Base-by-base conservation (phyloP, 1,140 invertebrate genomes). In the Laodelphax striatellus region DNA sequence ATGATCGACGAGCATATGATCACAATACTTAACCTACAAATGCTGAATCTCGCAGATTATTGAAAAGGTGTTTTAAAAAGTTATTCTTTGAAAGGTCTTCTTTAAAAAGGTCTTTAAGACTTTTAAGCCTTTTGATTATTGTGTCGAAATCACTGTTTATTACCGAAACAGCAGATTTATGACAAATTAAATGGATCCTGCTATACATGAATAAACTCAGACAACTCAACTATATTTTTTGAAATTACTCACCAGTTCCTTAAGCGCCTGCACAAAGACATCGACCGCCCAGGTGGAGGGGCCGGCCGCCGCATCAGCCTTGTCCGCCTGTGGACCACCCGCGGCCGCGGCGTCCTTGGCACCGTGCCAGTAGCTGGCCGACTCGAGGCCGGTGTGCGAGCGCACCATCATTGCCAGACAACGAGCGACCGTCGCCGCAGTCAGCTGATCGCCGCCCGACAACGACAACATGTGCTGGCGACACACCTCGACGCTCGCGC, bases 231-330 rank as follows among this genome's bases (percentile, higher is more conserved):
- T n/a, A n/a, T n/a, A n/a, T n/a, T n/a, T n/a, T n/a, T n/a, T n/a
- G n/a, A n/a, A n/a, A 31, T 31, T 52, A 72, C 76, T 73, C 66
- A 89, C 86, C 63, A 93, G 75, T 71, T 97, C 94, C 72, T 94
- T 92, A 9, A 96, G 71, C 41, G 89, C 84, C 70, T 94, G 87
- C 9, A 96, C 85, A 72, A 97, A 96, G 53, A 93, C 80, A 69
- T 97, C 94, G 11, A 93, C 81, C 75, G 95, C 96, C 94, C 94
- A 98, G 2, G 87, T 82, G n/a, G 75, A 78, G 58, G 76, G 74
- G 60, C 72, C 71, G 52, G 67, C 67, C 16, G 66, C 65, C 34
- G 64, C 63, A 21, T 58, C 55, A 3, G 44, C 55, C 59, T 64
- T 67, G 17, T 63, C 62, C n/a, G 60, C 64, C 62, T n/a, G n/a